These are phyloP conservation scores for Philereme vetulata DNA, from an alignment of 2,888 invertebrate genomes.

Conservation along the genomic window DNA sequence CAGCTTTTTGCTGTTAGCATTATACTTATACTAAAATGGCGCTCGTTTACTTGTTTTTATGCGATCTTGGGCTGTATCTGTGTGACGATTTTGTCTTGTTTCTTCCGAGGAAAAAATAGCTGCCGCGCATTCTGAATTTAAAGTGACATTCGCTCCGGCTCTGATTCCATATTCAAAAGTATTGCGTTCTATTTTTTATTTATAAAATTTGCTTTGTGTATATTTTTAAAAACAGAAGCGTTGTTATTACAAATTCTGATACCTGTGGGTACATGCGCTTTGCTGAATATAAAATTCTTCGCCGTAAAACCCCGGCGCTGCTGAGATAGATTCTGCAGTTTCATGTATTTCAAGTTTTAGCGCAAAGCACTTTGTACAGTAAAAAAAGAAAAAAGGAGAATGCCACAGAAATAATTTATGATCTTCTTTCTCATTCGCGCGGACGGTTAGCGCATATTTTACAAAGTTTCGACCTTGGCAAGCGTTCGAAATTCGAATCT, in stretches of 20 bases:
- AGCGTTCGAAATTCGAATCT: constrained; percentile 32
- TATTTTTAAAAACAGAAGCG: not conserved
- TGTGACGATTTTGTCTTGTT: constrained; percentile 30
- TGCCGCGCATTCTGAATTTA: constrained; percentile 34
- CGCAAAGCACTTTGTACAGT: constrained; percentile 34
- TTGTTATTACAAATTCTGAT: constrained; percentile 17
- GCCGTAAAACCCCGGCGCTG: constrained; percentile 22
- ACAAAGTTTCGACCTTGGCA: constrained; percentile 41
- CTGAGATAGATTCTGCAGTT: constrained; percentile 33
- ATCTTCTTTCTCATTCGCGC: constrained; percentile 44
- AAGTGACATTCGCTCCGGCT: constrained; percentile 27
- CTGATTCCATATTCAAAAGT: constrained; percentile 35
- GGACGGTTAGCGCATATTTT: constrained; percentile 52
- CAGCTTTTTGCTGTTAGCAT: constrained; percentile 39
- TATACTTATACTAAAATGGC: constrained; percentile 31
- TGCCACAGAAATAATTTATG: constrained; percentile 50
- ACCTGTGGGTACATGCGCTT: constrained; percentile 14
- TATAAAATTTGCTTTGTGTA: constrained; percentile 9
- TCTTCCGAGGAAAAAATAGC: constrained; percentile 34
- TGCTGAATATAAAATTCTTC: constrained; percentile 30
- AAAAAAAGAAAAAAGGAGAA: constrained; percentile 37
- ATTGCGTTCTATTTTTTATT: constrained; percentile 26
- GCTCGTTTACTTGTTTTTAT: constrained; percentile 36
- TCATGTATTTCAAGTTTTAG: constrained; percentile 33
- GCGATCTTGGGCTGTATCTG: constrained; percentile 31